Evolutionary conservation across 1,140 invertebrate genomes (phyloP).

Genomic region (Zaprionus gabonicus): DNA sequence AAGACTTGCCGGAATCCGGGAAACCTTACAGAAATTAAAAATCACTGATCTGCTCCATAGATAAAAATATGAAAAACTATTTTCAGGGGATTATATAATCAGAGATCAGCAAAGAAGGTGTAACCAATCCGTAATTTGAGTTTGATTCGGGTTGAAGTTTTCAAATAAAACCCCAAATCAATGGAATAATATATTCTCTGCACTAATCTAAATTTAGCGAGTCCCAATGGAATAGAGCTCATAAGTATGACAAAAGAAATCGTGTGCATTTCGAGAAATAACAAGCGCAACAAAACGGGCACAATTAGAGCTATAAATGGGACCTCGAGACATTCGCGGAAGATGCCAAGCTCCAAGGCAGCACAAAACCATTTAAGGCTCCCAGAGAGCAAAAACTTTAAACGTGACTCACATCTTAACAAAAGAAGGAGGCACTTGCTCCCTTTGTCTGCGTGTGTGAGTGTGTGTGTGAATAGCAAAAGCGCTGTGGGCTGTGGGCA

Average conservation of each 20-base stretch:
- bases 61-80: no score
- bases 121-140: no score
- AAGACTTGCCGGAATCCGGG: no score
- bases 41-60: no score
- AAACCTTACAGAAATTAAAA: no score
- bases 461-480: background rate
- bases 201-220: constrained; percentile 1
- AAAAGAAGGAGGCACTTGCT: constrained; percentile 11
- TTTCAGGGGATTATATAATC: no score
- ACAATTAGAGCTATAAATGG: constrained; percentile 80
- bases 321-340: constrained; percentile 27
- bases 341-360: constrained; percentile 7
- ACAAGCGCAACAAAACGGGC: constrained; percentile 74
- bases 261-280: constrained; percentile 68
- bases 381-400: constrained; percentile 59
- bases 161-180: no score
- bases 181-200: background rate
- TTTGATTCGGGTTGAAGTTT: no score
- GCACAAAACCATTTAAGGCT: constrained; percentile 60
- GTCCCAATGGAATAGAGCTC: background rate
- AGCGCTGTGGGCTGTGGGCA: constrained; percentile 17
- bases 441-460: background rate
- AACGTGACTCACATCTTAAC: constrained; percentile 79
- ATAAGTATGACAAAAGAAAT: constrained; percentile 12
- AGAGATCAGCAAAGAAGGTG: no score